phyloP scores from a whole-genome alignment of 1,140 invertebrate genomes.

The Telenomus remus region DNA sequence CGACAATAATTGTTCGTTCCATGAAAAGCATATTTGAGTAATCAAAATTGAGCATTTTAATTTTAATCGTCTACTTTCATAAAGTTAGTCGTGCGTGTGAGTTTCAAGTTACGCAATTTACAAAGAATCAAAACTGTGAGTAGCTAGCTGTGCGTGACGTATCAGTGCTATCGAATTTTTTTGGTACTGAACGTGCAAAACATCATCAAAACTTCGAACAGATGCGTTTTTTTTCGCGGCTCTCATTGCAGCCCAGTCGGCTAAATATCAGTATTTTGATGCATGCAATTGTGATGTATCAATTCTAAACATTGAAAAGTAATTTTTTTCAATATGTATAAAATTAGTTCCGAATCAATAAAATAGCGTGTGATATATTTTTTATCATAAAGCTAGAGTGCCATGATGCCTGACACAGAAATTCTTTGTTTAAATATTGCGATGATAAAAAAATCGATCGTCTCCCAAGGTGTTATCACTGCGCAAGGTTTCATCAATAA shows the following conservation, averaged over 20 bases:
- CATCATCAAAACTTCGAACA: conserved; percentile 30
- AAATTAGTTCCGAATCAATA: no score
- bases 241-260: conserved; percentile 40
- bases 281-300: no score
- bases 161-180: conserved; percentile 26
- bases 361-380: no score
- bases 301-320: no score
- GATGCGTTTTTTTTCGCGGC: conserved; percentile 35
- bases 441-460: conserved; percentile 28
- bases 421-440: conserved; percentile 28
- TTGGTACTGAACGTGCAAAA: conserved; percentile 13
- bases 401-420: no score
- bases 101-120: conserved; percentile 28
- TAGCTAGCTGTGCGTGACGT: conserved; percentile 22
- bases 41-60: no score
- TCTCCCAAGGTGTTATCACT: conserved; percentile 17
- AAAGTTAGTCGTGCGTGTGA: conserved; percentile 32
- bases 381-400: no score
- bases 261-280: conserved; percentile 42
- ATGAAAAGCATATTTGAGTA: no score
- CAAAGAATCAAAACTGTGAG: conserved; percentile 11
- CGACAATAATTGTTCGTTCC: no score
- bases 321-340: no score
- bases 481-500: conserved; percentile 27
- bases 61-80: no score